phyloP scores from a whole-genome alignment of 2,888 invertebrate genomes.

The Cephus runcator region DNA sequence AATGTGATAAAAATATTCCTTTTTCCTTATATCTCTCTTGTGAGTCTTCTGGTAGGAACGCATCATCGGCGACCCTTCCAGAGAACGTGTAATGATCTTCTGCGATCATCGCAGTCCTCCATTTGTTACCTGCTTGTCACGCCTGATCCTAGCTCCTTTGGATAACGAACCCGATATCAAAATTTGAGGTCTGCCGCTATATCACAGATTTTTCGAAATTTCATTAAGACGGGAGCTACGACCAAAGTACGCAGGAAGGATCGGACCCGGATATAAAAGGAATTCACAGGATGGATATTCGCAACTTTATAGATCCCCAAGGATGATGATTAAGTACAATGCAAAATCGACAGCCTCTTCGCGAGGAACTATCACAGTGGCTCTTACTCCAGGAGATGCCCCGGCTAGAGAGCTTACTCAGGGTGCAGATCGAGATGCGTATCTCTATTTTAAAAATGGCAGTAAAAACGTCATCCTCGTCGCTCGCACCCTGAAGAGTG shows the following conservation, averaged over 20 bases:
- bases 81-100: neutral
- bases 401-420: neutral
- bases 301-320: neutral
- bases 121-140: neutral
- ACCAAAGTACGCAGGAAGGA: slow-evolving; percentile 21
- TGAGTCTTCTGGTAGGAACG: neutral
- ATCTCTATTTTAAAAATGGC: slow-evolving; percentile 8
- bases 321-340: neutral
- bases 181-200: slow-evolving; percentile 54
- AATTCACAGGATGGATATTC: neutral
- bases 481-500: neutral
- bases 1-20: slow-evolving; percentile 16
- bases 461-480: slow-evolving; percentile 6
- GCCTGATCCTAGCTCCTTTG: slow-evolving; percentile 23
- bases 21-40: neutral
- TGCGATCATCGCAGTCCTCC: neutral
- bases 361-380: neutral
- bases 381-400: neutral
- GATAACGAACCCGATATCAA: slow-evolving; percentile 41
- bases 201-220: slow-evolving; percentile 62
- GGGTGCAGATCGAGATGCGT: neutral
- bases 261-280: neutral
- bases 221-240: slow-evolving; percentile 39
- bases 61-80: neutral
- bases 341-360: neutral